phyloP scores from a whole-genome alignment of 2,797 vertebrate genomes.

The Gymnopithys bicolor region DNA sequence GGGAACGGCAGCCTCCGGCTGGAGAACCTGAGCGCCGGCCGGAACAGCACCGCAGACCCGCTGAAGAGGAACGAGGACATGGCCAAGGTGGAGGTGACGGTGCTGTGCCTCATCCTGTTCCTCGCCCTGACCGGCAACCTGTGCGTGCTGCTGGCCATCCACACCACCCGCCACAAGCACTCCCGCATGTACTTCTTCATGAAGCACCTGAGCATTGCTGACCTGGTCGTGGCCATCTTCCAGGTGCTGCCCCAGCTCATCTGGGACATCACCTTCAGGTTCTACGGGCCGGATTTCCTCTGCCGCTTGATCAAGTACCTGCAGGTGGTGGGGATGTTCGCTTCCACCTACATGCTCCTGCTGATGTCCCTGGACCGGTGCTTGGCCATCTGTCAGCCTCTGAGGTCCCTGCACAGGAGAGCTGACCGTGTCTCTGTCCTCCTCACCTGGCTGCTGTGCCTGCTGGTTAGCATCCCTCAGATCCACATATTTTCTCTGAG shows the following conservation, averaged over 20 bases:
- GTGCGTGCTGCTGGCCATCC: conserved; percentile 91
- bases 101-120: conserved; percentile 90
- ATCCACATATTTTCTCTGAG: conserved; percentile 92
- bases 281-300: conserved; percentile 92
- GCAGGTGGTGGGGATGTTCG: conserved; percentile 99
- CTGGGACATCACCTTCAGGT: conserved; percentile 98
- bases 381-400: conserved; percentile 92
- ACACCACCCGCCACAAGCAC: conserved; percentile 88
- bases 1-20: conserved; percentile 60
- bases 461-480: conserved; percentile 92
- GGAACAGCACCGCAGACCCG: conserved; percentile 83
- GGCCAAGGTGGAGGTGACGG: conserved; percentile 93
- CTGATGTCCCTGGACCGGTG: conserved; percentile 97
- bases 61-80: conserved; percentile 92
- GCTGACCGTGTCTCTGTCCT: conserved; percentile 89
- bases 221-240: conserved; percentile 94
- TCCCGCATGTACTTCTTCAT: conserved; percentile 99
- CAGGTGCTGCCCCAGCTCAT: conserved; percentile 97
- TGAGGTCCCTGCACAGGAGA: conserved; percentile 86
- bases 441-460: conserved; percentile 91
- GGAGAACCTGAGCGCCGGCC: conserved; percentile 64
- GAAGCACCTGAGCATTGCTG: conserved; percentile 98
- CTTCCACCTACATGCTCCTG: conserved; percentile 97
- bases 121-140: conserved; percentile 91
- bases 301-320: conserved; percentile 94